Conservation (phyloP, 2,113 vertebrate genomes). For the Cebus imitator region DNA sequence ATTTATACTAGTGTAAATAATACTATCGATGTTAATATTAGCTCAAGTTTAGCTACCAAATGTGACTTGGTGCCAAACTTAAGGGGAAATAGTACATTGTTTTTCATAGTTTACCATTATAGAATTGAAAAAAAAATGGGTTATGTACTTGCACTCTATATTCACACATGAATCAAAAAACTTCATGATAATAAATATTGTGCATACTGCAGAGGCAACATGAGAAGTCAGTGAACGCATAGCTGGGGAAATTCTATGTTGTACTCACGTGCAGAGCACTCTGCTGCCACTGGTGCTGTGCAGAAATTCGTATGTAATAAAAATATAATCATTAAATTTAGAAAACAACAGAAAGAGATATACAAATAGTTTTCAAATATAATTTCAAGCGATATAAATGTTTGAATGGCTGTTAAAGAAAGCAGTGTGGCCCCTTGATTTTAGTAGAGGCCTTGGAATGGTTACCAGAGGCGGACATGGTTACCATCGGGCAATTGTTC, state of each 20-base stretch:
- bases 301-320: not conserved
- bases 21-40: not conserved
- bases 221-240: not conserved
- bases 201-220: not conserved
- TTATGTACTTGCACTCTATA: not conserved
- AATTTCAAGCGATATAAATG: slow-evolving; percentile 14
- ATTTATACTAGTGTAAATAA: not conserved
- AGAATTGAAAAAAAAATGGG: not conserved
- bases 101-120: not conserved
- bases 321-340: not conserved
- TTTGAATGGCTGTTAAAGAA: not conserved
- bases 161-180: not conserved
- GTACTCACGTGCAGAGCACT: not conserved
- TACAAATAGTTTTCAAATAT: not conserved
- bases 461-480: not conserved
- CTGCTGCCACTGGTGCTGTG: not conserved
- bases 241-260: not conserved
- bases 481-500: too few relatives aligned
- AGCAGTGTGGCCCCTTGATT: not conserved
- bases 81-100: not conserved
- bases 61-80: not conserved
- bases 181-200: not conserved
- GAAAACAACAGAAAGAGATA: not conserved
- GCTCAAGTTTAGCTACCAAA: not conserved
- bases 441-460: not conserved